Conservation (phyloP, 2,888 invertebrate genomes). For the Erpobdella octoculata region DNA sequence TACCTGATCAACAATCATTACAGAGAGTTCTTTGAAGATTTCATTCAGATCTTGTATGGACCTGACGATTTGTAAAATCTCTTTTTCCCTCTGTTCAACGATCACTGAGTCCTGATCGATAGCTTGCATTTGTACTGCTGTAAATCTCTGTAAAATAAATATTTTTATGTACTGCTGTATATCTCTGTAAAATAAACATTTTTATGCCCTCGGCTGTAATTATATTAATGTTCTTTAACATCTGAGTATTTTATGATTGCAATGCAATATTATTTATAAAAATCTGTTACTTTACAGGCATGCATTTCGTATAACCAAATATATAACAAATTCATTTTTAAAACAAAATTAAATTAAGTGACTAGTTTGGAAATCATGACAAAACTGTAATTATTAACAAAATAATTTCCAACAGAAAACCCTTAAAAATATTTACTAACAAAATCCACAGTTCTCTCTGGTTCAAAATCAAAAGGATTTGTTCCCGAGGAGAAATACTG, state of each 20-base stretch:
- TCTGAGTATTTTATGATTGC: no score
- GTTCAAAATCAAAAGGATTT: conserved; percentile 52
- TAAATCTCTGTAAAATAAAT: conserved; percentile 48
- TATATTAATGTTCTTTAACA: no score
- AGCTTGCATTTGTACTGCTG: conserved; percentile 65
- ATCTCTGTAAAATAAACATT: no score
- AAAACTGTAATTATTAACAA: not conserved
- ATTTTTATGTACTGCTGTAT: not conserved
- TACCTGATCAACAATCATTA: conserved; percentile 61
- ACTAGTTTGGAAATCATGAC: no score
- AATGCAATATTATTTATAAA: no score
- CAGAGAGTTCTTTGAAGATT: conserved; percentile 71
- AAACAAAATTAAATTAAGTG: no score
- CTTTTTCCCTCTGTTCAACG: conserved; percentile 56
- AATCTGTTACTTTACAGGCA: no score
- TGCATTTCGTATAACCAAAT: no score
- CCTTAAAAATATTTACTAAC: not conserved
- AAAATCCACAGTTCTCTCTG: conserved; percentile 44
- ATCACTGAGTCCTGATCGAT: conserved; percentile 60
- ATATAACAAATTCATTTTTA: no score
- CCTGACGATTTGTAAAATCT: conserved; percentile 81
- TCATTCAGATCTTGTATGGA: conserved; percentile 81
- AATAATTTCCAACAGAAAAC: not conserved
- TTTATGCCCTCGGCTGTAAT: no score
- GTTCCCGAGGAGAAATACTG: conserved; percentile 65